Conservation (phyloP, 1,140 invertebrate species). For the Drosophila pseudoobscura region DNA sequence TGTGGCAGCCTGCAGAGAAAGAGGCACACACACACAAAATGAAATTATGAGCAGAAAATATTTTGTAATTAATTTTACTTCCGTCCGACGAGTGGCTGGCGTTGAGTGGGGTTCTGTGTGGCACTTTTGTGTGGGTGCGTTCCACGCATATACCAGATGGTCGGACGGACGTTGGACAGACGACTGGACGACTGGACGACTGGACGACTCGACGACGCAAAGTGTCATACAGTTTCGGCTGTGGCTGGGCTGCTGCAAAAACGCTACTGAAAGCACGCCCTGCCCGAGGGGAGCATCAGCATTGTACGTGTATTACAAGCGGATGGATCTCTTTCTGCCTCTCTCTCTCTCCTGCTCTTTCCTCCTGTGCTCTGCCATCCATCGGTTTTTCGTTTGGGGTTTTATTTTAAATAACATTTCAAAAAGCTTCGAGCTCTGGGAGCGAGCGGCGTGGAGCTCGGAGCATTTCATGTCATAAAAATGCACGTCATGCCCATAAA, state of each 20-base stretch:
- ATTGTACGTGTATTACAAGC: constrained; percentile 32
- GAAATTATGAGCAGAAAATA: constrained; percentile 59
- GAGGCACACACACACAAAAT: constrained; percentile 15
- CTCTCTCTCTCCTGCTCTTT: constrained; percentile 7
- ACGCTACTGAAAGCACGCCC: constrained; percentile 39
- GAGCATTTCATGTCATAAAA: constrained; percentile 59
- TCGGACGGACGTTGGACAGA: too few relatives aligned
- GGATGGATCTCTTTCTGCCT: neutral
- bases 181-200: too few relatives aligned
- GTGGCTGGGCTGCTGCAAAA: constrained; percentile 35
- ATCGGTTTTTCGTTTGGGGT: constrained; percentile 23
- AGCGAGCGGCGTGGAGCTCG: neutral
- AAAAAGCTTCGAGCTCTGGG: constrained; percentile 47
- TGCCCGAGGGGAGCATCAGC: constrained; percentile 14
- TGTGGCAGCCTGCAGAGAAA: constrained; percentile 57
- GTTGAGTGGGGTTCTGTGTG: too few relatives aligned
- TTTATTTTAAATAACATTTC: constrained; percentile 46
- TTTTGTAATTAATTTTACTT: constrained; percentile 77
- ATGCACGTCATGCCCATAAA: constrained; percentile 67
- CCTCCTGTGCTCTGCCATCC: constrained; percentile 6
- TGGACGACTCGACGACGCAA: constrained; percentile 53
- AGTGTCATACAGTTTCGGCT: constrained; percentile 63
- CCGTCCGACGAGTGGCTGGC: constrained; percentile 29
- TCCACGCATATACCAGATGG: constrained; percentile 29
- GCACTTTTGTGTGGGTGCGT: too few relatives aligned